Base-by-base conservation (phyloP, 2,113 vertebrate species). In the Mustela lutreola region DNA sequence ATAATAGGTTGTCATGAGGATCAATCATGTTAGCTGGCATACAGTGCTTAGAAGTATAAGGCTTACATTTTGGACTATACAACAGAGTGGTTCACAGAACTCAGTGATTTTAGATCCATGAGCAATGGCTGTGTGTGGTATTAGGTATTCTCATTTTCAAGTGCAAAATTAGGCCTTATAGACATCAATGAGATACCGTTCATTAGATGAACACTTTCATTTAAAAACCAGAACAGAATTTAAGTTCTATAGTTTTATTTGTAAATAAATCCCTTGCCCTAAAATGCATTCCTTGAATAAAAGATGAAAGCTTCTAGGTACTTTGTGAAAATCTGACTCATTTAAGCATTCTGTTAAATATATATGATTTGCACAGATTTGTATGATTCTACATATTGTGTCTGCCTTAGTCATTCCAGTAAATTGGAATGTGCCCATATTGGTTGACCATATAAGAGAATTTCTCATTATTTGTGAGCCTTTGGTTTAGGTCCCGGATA, bases 241-340 rank as follows among this genome's bases (percentile, higher is more conserved):
- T 45, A 75, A 73, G 11, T 58, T 86, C 21, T 50, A 31, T 92
- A 48, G 9, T 63, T 65, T 92, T 84, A 39, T 90, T 88, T 88
- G 14, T 63, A 62, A 75, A 39, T 79, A 80, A 79, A 97, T 42
- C 12, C 39, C 24, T 79, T 79, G 60, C 36, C 71, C 84, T 93
- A 93, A 97, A 84, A 94, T 65, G n/a, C 3, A 56, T 97, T 97
- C 21, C 45, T 31, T 62, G n/a, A 88, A 91, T 85, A 81, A 82
- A 88, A 91, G 75, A 79, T 91, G n/a, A 95, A 75, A 60, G 10
- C n/a, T 91, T 94, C 33, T 75, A 65, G 33, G 76, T 84, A 53
- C 2, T 45, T 94, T 45, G 58, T 71, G 26, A 80, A 94, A 87
- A 45, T 39, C 9, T 65, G 53, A 56, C 48, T 94, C 76, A 91